These are phyloP conservation scores for Cardiocondyla obscurior DNA, from an alignment of 1,140 invertebrate genomes.

Conservation along the genomic window DNA sequence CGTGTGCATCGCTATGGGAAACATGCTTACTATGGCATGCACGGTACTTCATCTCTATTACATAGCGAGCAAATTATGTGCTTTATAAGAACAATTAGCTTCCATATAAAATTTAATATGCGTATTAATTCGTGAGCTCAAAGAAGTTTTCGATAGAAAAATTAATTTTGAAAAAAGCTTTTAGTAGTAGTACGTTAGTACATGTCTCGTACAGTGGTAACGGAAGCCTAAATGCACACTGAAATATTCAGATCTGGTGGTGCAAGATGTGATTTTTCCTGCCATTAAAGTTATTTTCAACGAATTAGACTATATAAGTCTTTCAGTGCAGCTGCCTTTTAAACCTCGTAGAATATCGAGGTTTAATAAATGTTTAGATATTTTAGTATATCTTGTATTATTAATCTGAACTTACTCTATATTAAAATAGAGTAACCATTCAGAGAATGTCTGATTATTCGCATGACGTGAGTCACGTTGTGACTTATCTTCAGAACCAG, in stretches of 20 bases:
- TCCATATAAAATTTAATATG: not conserved
- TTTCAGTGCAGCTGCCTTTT: not conserved
- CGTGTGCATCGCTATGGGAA: constrained; percentile 88
- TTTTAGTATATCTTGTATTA: not conserved
- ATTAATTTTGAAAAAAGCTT: not conserved
- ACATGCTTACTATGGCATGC: constrained; percentile 89
- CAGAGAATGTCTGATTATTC: not conserved
- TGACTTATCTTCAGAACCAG: not conserved
- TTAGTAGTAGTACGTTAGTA: not conserved
- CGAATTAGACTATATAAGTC: not conserved
- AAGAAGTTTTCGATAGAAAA: not conserved
- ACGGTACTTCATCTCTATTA: constrained; percentile 89
- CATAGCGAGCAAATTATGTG: constrained; percentile 86
- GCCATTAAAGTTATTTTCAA: constrained; percentile 35
- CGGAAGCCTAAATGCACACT: not conserved
- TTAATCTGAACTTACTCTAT: constrained; percentile 48
- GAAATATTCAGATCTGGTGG: not conserved
- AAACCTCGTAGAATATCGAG: not conserved
- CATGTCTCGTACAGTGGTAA: not conserved
- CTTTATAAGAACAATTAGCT: constrained; percentile 65
- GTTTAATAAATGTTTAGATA: too few species aligned
- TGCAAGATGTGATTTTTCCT: constrained; percentile 5
- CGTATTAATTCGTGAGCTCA: not conserved
- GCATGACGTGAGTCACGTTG: not conserved
- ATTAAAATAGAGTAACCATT: constrained; percentile 37